These are phyloP conservation scores for Microtus pennsylvanicus DNA, from an alignment of 2,113 vertebrate species.

Conservation along the genomic window DNA sequence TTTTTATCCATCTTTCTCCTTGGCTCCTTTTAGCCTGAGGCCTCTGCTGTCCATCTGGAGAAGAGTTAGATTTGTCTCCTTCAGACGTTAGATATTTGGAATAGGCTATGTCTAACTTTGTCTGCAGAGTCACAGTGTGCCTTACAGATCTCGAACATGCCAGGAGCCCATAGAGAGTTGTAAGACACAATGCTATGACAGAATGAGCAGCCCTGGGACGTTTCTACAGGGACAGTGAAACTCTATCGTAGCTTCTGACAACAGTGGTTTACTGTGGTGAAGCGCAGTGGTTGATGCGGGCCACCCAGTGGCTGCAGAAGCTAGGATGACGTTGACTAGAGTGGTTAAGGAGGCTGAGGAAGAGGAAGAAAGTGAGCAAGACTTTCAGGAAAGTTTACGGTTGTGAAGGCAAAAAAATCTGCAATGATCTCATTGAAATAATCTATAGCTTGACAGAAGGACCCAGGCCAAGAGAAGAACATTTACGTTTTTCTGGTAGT, in stretches of 20 bases:
- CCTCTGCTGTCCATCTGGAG: not conserved
- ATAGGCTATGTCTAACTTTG: not conserved
- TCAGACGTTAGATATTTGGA: not conserved
- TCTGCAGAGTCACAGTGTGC: not conserved
- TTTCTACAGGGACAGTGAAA: no score
- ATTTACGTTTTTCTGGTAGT: no score
- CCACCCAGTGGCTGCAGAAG: no score
- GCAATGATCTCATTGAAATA: not conserved
- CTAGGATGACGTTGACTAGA: rapidly evolving
- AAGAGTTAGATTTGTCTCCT: not conserved
- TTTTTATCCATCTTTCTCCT: not conserved
- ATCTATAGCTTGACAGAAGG: not conserved
- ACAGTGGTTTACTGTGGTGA: not conserved
- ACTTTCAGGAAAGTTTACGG: not conserved
- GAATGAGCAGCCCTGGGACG: not conserved
- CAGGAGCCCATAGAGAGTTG: not conserved
- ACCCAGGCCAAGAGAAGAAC: not conserved
- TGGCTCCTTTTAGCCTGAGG: not conserved
- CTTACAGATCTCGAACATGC: not conserved
- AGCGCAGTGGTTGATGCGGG: no score
- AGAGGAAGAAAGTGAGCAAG: not conserved
- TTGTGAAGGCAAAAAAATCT: not conserved
- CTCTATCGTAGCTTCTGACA: not conserved
- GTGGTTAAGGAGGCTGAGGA: not conserved
- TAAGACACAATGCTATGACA: not conserved